Percentiles rank a stretch among this genome's conserved stretches.
Conservation (phyloP, 2,888 invertebrate species). For the Neoscelio sp. region DNA sequence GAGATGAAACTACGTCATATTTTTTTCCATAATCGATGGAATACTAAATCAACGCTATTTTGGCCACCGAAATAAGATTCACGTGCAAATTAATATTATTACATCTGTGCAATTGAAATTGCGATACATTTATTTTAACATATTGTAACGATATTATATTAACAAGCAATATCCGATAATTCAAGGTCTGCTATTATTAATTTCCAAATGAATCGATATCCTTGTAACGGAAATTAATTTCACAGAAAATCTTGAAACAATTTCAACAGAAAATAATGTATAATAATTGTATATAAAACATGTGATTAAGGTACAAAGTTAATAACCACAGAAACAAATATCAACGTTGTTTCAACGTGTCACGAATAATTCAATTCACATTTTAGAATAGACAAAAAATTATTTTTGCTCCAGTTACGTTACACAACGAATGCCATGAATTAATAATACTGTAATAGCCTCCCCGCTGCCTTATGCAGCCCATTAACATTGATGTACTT, state of each 20-base stretch:
- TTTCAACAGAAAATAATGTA: too few relatives aligned
- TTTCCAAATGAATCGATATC: slow-evolving; percentile 60
- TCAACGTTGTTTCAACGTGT: too few relatives aligned
- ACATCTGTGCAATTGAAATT: not conserved
- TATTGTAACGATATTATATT: not conserved
- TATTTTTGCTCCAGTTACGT: too few relatives aligned
- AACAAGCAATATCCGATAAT: slow-evolving; percentile 33
- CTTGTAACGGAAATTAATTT: slow-evolving; percentile 59
- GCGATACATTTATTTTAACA: not conserved
- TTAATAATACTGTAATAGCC: too few relatives aligned
- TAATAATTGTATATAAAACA: too few relatives aligned
- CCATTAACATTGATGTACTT: slow-evolving; percentile 21
- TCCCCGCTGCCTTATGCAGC: not conserved
- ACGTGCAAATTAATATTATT: not conserved
- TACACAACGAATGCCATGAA: too few relatives aligned
- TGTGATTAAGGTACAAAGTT: too few relatives aligned
- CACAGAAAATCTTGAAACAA: too few relatives aligned
- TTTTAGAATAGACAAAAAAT: too few relatives aligned
- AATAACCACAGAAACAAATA: too few relatives aligned
- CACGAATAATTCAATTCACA: too few relatives aligned
- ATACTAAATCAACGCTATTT: slow-evolving; percentile 21
- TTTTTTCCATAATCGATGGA: slow-evolving; percentile 33
- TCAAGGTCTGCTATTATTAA: slow-evolving; percentile 60
- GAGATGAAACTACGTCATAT: slow-evolving; percentile 54
- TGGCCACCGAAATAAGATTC: not conserved